Conservation (phyloP, 2,888 invertebrate species). For the Caradrina kadenii region DNA sequence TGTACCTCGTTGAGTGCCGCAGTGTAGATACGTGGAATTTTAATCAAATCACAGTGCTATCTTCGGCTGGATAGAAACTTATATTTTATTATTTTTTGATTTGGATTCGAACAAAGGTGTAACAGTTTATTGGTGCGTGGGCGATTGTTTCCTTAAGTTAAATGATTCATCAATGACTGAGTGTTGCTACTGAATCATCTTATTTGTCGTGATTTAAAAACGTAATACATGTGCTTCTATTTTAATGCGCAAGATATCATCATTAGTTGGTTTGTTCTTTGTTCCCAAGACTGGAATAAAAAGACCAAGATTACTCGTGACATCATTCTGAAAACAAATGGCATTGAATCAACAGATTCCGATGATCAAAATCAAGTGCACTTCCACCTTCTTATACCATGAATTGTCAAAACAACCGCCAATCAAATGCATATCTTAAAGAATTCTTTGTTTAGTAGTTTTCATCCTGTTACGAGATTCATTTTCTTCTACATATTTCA, state of each 20-base stretch:
- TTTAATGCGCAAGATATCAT: slow-evolving; percentile 13
- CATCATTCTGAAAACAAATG: slow-evolving; percentile 4
- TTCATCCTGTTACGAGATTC: neutral
- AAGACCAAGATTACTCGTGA: neutral
- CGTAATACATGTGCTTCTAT: slow-evolving; percentile 8
- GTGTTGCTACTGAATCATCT: slow-evolving; percentile 54
- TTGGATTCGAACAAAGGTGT: slow-evolving; percentile 4
- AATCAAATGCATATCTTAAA: slow-evolving; percentile 3
- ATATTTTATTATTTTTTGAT: neutral
- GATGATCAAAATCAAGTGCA: slow-evolving; percentile 7
- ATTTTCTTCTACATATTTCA: neutral
- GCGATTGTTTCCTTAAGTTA: slow-evolving; percentile 39
- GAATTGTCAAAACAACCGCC: neutral
- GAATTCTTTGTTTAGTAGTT: slow-evolving; percentile 4
- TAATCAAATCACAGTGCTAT: slow-evolving; percentile 10
- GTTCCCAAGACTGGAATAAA: slow-evolving; percentile 8
- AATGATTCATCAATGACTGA: slow-evolving; percentile 58
- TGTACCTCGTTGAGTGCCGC: slow-evolving; percentile 5
- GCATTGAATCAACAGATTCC: neutral
- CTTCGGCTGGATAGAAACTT: neutral
- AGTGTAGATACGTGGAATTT: slow-evolving; percentile 21
- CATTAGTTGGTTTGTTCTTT: slow-evolving; percentile 7
- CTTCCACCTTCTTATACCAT: slow-evolving; percentile 16
- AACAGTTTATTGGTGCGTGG: slow-evolving; percentile 32
- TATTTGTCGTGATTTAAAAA: slow-evolving; percentile 34